A percentile compares a stretch with the other conserved stretches of the same genome.
Evolutionary conservation across 2,797 vertebrate genomes (phyloP).

Genomic region (Lophius americanus): DNA sequence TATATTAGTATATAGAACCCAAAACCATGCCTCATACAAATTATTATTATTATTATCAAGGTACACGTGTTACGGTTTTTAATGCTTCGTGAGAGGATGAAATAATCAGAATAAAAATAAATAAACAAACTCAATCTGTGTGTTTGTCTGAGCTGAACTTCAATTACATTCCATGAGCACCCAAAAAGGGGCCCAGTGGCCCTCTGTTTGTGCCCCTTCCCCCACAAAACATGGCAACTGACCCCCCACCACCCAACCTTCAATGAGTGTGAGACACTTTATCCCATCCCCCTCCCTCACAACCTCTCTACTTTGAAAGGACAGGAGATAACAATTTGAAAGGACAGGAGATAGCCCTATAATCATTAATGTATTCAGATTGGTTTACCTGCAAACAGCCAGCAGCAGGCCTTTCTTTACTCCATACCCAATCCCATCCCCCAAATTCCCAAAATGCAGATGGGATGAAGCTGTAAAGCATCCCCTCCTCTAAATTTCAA

Average conservation of each 20-base stretch:
- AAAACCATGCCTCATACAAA: no score
- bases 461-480: conserved; percentile 11
- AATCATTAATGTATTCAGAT: conserved; percentile 81
- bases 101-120: conserved; percentile 14
- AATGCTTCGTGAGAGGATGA: neutral
- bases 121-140: conserved; percentile 22
- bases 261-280: conserved; percentile 78
- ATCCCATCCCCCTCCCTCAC: conserved; percentile 70
- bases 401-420: conserved; percentile 58
- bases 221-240: conserved; percentile 80
- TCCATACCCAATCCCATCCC: conserved; percentile 38
- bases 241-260: conserved; percentile 60
- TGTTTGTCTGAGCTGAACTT: conserved; percentile 50
- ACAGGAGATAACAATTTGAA: conserved; percentile 85
- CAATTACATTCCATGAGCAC: conserved; percentile 77
- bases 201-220: conserved; percentile 83
- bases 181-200: conserved; percentile 75
- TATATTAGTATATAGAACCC: no score
- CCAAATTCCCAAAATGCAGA: conserved; percentile 33
- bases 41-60: no score
- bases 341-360: conserved; percentile 82
- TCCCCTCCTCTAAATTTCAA: neutral
- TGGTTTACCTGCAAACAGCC: conserved; percentile 82
- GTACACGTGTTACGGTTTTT: neutral
- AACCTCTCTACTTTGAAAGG: conserved; percentile 76